Base-by-base conservation (phyloP, 92 coral and sea anemone species). In the Parazoanthus darwini region DNA sequence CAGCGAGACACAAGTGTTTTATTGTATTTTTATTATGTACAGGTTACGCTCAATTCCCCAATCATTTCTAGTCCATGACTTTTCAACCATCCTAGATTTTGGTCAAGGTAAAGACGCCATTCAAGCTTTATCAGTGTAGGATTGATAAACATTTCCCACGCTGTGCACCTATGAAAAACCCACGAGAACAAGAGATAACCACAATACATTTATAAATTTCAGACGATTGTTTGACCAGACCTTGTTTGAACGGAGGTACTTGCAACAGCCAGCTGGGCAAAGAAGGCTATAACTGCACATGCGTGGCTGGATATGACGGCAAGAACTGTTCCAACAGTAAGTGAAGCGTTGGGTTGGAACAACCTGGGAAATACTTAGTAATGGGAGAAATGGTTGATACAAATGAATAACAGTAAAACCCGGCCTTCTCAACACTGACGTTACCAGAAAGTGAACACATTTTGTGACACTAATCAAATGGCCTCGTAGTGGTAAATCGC, bases 251-350 rank as follows among this genome's bases (percentile, higher is more conserved):
- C 13, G 82, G 82, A 50, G 82, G 65, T 13, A 79, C 82, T 7
- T 79, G 82, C 26, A 25, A 46, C 66, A 50, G 67, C 11, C 18
- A 79, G 38, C 18, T 25, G 23, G 82, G 67, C 20, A 29, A 46
- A 14, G 65, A 50, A 51, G 67, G 39, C 5, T 79, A 79, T 23
- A 79, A 44, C 42, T 79, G 82, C 67, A 79, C 82, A 29, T 79
- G 82, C 63, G 82, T 79, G 23, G 13, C 36, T 15, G 82, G 82
- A 3, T 79, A 11, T 26, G 63, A 79, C 11, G 82, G 67, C 65
- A 79, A 50, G 65, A 79, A 79, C 66, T 79, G 82, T 3, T 48
- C 82, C 42, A 79, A 50, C 82, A 79, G 82, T 79, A 51, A 79
- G 82, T 79, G 16, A 11, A 54, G 9, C 14, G 59, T 48, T 6